Evolutionary conservation across 2,797 vertebrate genomes (phyloP).

Genomic region (Avahi laniger): DNA sequence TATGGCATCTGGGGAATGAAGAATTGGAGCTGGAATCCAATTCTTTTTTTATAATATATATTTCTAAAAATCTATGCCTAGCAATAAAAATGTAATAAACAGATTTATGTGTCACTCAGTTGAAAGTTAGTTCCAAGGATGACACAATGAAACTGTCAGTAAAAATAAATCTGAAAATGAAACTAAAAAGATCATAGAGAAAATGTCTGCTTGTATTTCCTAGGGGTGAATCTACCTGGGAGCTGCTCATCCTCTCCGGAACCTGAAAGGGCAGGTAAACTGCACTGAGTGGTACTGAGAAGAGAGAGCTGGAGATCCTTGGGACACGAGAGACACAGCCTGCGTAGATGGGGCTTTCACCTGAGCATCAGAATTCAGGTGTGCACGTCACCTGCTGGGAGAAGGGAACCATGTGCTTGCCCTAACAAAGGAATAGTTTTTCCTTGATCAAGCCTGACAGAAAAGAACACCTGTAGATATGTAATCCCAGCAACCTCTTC

Average conservation of each 20-base stretch:
- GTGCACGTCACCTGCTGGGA: too few relatives aligned
- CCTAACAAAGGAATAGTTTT: not conserved
- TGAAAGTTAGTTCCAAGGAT: not conserved
- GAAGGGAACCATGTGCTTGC: not conserved
- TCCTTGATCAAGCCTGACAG: too few relatives aligned
- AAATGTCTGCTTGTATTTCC: not conserved
- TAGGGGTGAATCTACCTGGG: not conserved
- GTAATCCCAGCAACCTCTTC: not conserved
- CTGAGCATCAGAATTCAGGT: not conserved
- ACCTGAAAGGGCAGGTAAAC: not conserved
- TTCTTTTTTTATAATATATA: not conserved
- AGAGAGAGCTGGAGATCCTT: not conserved
- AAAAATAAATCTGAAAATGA: slow-evolving; percentile 18
- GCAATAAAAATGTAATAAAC: not conserved
- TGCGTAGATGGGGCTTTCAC: not conserved
- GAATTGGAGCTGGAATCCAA: not conserved
- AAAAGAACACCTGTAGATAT: not conserved
- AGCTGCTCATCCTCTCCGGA: not conserved
- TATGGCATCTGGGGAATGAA: not conserved
- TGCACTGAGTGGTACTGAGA: not conserved
- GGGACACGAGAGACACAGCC: rapidly evolving
- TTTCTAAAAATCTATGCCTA: not conserved
- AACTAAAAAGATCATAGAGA: not conserved
- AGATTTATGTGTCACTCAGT: not conserved
- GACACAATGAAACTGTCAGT: not conserved